phyloP scores from a whole-genome alignment of 2,113 vertebrate species.

The Chloroceryle aenea region DNA sequence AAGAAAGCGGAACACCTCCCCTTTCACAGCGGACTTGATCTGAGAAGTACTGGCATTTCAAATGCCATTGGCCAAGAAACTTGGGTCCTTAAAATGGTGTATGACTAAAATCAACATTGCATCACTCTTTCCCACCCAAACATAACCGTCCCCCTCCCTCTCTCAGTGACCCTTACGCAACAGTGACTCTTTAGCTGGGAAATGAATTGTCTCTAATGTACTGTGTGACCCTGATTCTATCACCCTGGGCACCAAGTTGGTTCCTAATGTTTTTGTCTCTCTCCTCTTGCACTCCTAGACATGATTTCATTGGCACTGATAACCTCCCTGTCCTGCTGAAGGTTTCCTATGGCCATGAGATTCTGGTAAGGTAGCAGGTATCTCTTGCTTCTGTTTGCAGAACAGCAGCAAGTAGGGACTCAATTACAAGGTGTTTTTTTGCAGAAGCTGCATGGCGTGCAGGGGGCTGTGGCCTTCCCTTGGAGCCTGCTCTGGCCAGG shows the following conservation, averaged over 20 bases:
- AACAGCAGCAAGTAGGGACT: background rate
- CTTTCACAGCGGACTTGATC: background rate
- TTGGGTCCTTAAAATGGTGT: background rate
- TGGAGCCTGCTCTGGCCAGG: background rate
- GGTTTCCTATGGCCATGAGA: slow-evolving; percentile 89
- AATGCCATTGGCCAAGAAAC: background rate
- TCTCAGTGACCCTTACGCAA: background rate
- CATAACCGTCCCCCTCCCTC: background rate
- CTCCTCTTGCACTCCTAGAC: slow-evolving; percentile 74
- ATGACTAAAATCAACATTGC: background rate
- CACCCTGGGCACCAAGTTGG: background rate
- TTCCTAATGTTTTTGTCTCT: slow-evolving; percentile 3
- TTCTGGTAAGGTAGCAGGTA: slow-evolving; percentile 83
- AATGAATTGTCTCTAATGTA: slow-evolving; percentile 52
- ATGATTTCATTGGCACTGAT: slow-evolving; percentile 82
- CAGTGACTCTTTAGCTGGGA: slow-evolving; percentile 38
- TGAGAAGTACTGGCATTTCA: background rate
- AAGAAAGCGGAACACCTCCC: background rate
- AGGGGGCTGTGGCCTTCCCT: background rate
- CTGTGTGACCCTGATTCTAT: slow-evolving; percentile 1
- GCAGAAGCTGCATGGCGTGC: background rate
- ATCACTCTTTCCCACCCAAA: background rate
- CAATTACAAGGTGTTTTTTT: background rate
- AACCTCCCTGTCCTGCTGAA: slow-evolving; percentile 88
- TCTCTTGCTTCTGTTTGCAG: background rate